Evolutionary conservation across 37 sponge, comb jelly and placozoan genomes (phyloP).

Genomic region (Oscarella lobularis): DNA sequence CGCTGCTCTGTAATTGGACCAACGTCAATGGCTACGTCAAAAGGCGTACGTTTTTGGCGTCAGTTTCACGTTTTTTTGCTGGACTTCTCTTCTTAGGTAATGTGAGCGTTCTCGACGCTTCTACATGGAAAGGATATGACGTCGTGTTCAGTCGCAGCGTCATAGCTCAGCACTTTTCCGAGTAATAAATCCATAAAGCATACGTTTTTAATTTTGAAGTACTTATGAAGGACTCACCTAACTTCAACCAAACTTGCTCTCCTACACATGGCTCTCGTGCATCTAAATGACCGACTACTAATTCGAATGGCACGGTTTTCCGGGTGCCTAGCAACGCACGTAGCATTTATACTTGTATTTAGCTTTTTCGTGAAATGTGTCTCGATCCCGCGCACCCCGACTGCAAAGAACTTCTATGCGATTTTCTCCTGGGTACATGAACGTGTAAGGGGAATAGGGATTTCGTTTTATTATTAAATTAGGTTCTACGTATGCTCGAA

Average conservation of each 20-base stretch:
- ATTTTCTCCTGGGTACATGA: neutral
- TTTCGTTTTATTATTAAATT: neutral
- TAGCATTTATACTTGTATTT: neutral
- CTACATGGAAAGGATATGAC: neutral
- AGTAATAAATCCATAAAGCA: neutral
- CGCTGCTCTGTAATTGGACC: no score
- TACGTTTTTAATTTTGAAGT: neutral
- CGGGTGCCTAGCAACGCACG: neutral
- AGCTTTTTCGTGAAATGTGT: neutral
- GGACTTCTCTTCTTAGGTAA: neutral
- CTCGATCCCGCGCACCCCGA: neutral
- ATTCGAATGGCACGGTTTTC: neutral
- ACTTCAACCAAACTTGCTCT: neutral
- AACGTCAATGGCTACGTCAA: no score
- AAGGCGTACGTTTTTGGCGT: neutral
- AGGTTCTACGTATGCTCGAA: neutral
- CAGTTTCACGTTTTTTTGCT: neutral
- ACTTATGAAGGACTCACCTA: neutral
- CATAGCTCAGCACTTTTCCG: neutral
- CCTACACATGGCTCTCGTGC: neutral
- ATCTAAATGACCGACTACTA: neutral
- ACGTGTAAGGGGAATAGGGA: neutral
- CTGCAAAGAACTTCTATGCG: neutral
- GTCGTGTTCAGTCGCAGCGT: neutral
- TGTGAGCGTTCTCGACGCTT: neutral